Evolutionary conservation across 2,113 vertebrate species (phyloP), one percentile per base, ranked within the genome.

Genomic region (Callocephalon fimbriatum): DNA sequence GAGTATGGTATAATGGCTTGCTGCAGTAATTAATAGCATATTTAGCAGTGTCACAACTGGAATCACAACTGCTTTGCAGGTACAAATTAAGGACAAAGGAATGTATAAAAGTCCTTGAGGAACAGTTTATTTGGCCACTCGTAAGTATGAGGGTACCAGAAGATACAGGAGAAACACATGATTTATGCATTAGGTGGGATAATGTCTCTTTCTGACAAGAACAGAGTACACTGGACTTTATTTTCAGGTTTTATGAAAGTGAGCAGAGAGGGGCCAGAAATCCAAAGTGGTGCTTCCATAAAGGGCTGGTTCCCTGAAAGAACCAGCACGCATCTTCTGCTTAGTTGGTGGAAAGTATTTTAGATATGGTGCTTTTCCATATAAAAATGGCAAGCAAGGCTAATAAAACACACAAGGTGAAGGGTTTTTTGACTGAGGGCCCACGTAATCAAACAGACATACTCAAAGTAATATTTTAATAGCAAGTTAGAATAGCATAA

Each of bases 1-100:
- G 76, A 78, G 84, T 54, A 54, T 80, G 63, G 71, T 72, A 50
- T 92, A 91, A 94, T 93, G 88, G 75, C 93, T 94, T 90, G 32
- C 77, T 81, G 83, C 75, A 91, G 88, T 97, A 96, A 97, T 96
- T 97, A 95, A 95, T 96, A 66, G 67, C 70, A 78, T 70, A 74
- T 95, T 96, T 91, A 96, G 84, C 61, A 79, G 88, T 45, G 76
- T 95, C 72, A 94, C 78, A 54, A 44, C 67, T 58, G 62, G 90
- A 95, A 92, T 95, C 83, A 31, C 73, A 86, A 81, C 90, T 84
- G 56, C 84, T 95, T 78, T 94, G 44, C 71, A 77, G 94, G 84
- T 95, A 94, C 68, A 72, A 90, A 63, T 86, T 12, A 56, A 90
- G 88, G 87, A 59, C 86, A 93, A 83, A 48, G 62, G 65, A 86